Evolutionary conservation across 1,140 invertebrate species (phyloP), one percentile per base, ranked within the genome.

Genomic region (Helicoverpa zea): DNA sequence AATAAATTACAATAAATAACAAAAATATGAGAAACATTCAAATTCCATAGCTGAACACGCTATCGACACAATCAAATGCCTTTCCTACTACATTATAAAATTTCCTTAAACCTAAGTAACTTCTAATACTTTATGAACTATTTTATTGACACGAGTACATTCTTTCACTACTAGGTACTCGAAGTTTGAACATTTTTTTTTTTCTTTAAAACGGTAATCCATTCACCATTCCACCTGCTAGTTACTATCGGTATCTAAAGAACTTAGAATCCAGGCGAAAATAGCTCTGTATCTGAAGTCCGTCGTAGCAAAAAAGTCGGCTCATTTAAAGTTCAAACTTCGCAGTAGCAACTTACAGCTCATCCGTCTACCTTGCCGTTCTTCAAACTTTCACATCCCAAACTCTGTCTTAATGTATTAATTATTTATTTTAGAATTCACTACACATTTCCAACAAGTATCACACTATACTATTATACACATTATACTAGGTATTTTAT

Each of bases 61-160:
- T 9, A 43, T 43, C 35, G 35, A 43, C 35, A 43, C 18, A 11
- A 59, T 10, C 35, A 43, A 14, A 16, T 12, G 30, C 43, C 13
- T 64, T 43, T 35, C 56, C 14, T 47, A 64, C n/a, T 47, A 47
- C 14, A 5, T 63, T 63, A 63, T n/a, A 35, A 63, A 63, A 63
- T n/a, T 4, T 66, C 47, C 63, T 49, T 66, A 66, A 49, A 66
- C 63, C 63, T 66, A 66, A 51, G 18, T 51, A 51, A 52, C 64
- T 68, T 68, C 47, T 0, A 3, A n/a, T 23, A 68, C 61, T 49
- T 16, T 0, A 49, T 30, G 63, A 14, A 35, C 18, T 7, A 66
- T 66, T 66, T 3, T 35, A 18, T 49, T 14, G 43, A 49, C 43
- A 43, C 18, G 12, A 13, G 4, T 29, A 23, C 16, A 68, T 68